These are phyloP conservation scores for Rhinoptilus africanus DNA, from an alignment of 2,113 vertebrate genomes.

Conservation along the genomic window DNA sequence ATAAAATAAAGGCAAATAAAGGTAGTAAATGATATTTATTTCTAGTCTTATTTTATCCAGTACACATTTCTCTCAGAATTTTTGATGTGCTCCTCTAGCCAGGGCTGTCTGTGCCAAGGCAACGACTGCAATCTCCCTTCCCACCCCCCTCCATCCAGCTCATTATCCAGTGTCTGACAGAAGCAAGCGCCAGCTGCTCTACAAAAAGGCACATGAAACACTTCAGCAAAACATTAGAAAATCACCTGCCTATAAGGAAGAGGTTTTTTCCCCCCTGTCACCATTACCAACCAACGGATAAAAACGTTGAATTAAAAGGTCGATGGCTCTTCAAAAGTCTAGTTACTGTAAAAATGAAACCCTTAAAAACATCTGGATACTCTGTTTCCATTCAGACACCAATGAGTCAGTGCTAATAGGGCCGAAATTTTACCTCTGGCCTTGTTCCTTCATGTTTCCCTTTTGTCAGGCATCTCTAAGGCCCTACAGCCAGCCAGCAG, in stretches of 20 bases:
- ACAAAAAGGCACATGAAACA: slow-evolving; percentile 29
- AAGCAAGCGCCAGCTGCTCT: slow-evolving; percentile 30
- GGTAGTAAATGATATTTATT: slow-evolving; percentile 9
- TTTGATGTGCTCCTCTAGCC: neutral
- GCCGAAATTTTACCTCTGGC: neutral
- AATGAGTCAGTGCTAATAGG: neutral
- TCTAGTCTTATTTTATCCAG: slow-evolving; percentile 12
- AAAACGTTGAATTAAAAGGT: neutral
- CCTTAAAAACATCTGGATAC: neutral
- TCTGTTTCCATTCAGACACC: neutral
- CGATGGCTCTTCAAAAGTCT: neutral
- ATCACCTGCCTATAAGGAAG: slow-evolving; percentile 21
- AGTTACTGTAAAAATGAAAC: neutral
- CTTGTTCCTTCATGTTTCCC: neutral
- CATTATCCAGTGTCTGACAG: slow-evolving; percentile 29
- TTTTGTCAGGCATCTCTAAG: neutral
- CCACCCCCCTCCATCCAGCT: neutral
- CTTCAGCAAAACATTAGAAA: slow-evolving; percentile 5
- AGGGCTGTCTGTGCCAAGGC: neutral
- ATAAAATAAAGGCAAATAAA: slow-evolving; percentile 41
- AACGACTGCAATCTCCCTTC: neutral
- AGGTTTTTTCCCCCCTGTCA: neutral
- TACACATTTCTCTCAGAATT: neutral
- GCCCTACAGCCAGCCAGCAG: neutral
- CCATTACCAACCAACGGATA: neutral